Evolutionary conservation across 1,140 invertebrate genomes (phyloP).

Genomic region (Panulirus ornatus): DNA sequence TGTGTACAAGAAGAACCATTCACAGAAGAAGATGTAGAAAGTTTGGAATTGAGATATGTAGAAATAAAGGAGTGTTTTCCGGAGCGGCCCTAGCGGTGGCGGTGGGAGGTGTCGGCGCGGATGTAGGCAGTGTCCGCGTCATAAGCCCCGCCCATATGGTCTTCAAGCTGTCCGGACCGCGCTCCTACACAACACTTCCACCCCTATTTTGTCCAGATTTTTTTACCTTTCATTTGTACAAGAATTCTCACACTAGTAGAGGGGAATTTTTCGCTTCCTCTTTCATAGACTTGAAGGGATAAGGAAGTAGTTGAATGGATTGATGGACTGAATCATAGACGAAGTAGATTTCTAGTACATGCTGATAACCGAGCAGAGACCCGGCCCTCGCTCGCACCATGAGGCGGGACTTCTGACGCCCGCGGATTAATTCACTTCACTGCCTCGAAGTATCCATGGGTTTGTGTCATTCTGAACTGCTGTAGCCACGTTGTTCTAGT

Average conservation of each 20-base stretch:
- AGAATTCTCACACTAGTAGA: slow-evolving; percentile 46
- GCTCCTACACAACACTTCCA: slow-evolving; percentile 68
- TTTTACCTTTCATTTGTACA: slow-evolving; percentile 57
- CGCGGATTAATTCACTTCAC: slow-evolving; percentile 71
- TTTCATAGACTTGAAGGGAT: slow-evolving; percentile 13
- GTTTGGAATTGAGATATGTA: background rate
- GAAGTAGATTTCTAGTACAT: slow-evolving; percentile 56
- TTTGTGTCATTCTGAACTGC: slow-evolving; percentile 2
- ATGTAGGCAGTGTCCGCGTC: slow-evolving; percentile 67
- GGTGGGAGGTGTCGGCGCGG: slow-evolving; percentile 72
- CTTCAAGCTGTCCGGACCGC: slow-evolving; percentile 54
- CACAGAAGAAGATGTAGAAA: background rate
- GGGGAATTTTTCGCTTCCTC: slow-evolving; percentile 35
- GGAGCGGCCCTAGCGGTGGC: slow-evolving; percentile 44
- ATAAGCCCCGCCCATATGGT: slow-evolving; percentile 64
- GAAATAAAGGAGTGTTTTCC: slow-evolving; percentile 28
- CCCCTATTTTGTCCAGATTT: slow-evolving; percentile 65
- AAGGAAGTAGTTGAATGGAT: slow-evolving; percentile 12
- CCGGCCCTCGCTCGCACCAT: slow-evolving; percentile 70
- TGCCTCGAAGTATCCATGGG: slow-evolving; percentile 59
- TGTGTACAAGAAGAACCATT: slow-evolving; percentile 1
- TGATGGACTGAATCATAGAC: background rate
- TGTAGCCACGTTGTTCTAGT: background rate
- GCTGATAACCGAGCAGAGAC: slow-evolving; percentile 53
- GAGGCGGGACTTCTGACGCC: slow-evolving; percentile 72